phyloP scores from a whole-genome alignment of 1,140 invertebrate genomes.

The Bicyclus anynana region DNA sequence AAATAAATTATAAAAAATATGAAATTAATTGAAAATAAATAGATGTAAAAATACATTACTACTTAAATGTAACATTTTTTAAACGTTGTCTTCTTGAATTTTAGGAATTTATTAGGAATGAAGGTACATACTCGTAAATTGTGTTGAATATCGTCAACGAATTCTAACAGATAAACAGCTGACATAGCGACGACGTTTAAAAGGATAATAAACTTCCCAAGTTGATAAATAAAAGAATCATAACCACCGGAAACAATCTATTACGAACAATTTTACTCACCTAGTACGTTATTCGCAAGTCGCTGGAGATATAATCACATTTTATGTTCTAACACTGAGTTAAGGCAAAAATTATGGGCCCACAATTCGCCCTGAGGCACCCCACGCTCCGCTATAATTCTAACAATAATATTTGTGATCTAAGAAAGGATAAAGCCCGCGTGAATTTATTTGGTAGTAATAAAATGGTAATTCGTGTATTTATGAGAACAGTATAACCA shows the following conservation, averaged over 20 bases:
- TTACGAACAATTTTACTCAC: constrained; percentile 58
- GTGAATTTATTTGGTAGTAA: constrained; percentile 51
- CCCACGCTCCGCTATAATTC: constrained; percentile 59
- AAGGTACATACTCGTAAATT: not conserved
- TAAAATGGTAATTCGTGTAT: constrained; percentile 29
- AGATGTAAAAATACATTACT: too few relatives aligned
- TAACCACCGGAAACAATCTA: constrained; percentile 54
- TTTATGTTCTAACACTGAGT: constrained; percentile 74
- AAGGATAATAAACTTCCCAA: not conserved
- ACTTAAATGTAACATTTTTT: too few relatives aligned
- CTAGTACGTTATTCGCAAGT: constrained; percentile 61
- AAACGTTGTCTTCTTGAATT: too few relatives aligned
- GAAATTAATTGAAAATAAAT: too few relatives aligned
- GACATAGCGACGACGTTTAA: not conserved
- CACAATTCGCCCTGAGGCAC: constrained; percentile 60
- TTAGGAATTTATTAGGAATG: too few relatives aligned
- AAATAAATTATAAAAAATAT: not conserved
- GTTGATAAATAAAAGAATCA: constrained; percentile 10
- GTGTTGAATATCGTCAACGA: not conserved
- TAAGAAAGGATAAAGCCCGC: constrained; percentile 49
- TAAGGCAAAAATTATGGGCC: constrained; percentile 72
- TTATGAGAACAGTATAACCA: constrained; percentile 16
- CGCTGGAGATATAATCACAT: constrained; percentile 67
- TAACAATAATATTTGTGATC: constrained; percentile 68
- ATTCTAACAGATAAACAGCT: not conserved